Conservation (phyloP, 2,888 invertebrate species). For the Caenorhabditis sinica region DNA sequence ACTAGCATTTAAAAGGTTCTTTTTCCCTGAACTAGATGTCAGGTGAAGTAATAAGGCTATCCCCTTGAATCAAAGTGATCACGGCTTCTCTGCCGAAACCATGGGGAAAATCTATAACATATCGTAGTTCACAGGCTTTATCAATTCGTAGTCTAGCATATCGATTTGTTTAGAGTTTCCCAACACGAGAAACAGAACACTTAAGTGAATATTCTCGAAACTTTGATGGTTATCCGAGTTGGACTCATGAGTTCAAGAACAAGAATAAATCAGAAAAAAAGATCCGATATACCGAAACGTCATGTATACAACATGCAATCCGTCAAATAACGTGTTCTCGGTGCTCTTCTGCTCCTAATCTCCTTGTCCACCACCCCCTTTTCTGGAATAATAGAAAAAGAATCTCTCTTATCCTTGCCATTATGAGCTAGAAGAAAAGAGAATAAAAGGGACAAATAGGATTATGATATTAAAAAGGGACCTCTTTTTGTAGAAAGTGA, state of each 20-base stretch:
- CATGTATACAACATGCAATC: slow-evolving; percentile 29
- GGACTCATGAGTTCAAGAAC: background rate
- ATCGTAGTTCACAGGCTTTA: too few relatives aligned
- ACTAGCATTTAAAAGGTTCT: too few relatives aligned
- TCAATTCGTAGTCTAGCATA: too few relatives aligned
- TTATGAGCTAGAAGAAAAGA: slow-evolving; percentile 5
- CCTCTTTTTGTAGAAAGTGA: background rate
- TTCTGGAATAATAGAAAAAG: slow-evolving; percentile 24
- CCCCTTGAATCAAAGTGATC: too few relatives aligned
- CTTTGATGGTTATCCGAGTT: background rate
- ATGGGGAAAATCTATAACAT: too few relatives aligned
- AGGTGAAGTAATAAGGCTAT: too few relatives aligned
- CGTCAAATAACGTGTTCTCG: slow-evolving; percentile 21
- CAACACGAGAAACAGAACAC: too few relatives aligned
- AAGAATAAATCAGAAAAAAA: background rate
- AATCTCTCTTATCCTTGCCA: slow-evolving; percentile 6
- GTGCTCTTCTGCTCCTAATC: slow-evolving; percentile 9
- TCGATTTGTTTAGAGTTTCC: background rate
- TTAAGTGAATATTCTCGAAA: background rate
- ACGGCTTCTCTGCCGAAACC: too few relatives aligned
- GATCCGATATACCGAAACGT: background rate
- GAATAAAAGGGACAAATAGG: slow-evolving; percentile 12
- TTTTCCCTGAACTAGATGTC: too few relatives aligned
- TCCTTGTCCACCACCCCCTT: slow-evolving; percentile 8
- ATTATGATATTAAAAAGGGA: slow-evolving; percentile 18